Evolutionary conservation across 2,113 vertebrate genomes (phyloP), one percentile per base, ranked within the genome.

Genomic region (Regulus satrapa): DNA sequence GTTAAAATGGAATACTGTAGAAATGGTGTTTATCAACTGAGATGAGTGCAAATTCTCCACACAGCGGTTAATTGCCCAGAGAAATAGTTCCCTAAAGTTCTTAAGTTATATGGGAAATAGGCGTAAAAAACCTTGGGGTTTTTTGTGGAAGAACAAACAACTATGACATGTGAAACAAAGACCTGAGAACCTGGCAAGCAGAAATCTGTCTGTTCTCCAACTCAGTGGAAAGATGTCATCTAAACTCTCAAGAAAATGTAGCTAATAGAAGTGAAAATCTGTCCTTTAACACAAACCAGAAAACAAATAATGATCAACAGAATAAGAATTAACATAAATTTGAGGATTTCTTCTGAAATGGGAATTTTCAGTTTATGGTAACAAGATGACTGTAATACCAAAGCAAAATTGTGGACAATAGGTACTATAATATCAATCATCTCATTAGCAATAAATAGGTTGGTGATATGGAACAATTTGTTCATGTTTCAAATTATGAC

Each of bases 401-500:
- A 79, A 85, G 23, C 19, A 93, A 40, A 58, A 24, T 19, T 75
- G 29, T 6, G 10, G 16, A 21, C 32, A 85, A 49, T 18, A 87
- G 21, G 15, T 75, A 38, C 45, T 81, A 11, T 16, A 66, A 89
- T 51, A 20, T 72, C 36, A 81, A 62, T 85, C 28, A 76, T 48
- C 15, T 91, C 51, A 41, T 87, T 89, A 51, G 51, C 32, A 68
- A 62, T 78, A 73, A 95, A 75, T 41, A 79, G 32, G 41, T 24
- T 88, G 41, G 5, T 93, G 59, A 76, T 73, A 66, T 7, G 13
- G 38, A 94, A 34, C 46, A 79, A 73, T 73, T 79, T 78, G 9
- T 62, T 82, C 20, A 51, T 82, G 34, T 92, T 38, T 91, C 41
- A 89, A 88, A 92, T 79, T 82, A 91, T 55, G 21, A 73, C 18